phyloP scores from a whole-genome alignment of 2,888 invertebrate genomes.

The Ophion ventricosus region DNA sequence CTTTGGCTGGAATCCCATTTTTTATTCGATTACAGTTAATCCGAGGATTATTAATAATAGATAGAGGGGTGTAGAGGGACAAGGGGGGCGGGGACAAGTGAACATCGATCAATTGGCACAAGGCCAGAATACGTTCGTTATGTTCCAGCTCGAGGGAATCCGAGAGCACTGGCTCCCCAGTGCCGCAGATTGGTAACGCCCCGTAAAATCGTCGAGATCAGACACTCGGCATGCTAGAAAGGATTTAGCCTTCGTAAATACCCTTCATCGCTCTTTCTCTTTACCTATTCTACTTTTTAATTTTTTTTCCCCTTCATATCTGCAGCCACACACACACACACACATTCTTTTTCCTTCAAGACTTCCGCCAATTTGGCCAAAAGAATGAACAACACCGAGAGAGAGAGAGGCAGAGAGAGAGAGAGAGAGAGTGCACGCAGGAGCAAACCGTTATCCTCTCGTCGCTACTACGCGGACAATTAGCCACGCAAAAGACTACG shows the following conservation, averaged over 20 bases:
- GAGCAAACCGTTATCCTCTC: conserved; percentile 52
- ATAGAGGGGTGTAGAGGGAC: background rate
- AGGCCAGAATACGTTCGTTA: conserved; percentile 57
- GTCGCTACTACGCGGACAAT: conserved; percentile 56
- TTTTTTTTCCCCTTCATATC: conserved; percentile 7
- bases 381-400: conserved; percentile 48
- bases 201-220: conserved; percentile 46
- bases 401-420: conserved; percentile 5
- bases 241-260: conserved; percentile 37
- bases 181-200: conserved; percentile 47
- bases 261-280: conserved; percentile 7
- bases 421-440: background rate
- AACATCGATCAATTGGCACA: conserved; percentile 59
- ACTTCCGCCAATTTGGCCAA: conserved; percentile 68
- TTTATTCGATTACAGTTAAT: background rate
- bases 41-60: conserved; percentile 12
- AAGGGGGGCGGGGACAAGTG: conserved; percentile 16
- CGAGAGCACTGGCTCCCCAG: conserved; percentile 20
- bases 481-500: conserved; percentile 46
- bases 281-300: background rate
- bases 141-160: conserved; percentile 51
- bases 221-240: conserved; percentile 49
- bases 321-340: conserved; percentile 63
- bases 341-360: conserved; percentile 58
- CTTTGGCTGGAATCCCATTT: background rate